These are phyloP conservation scores for Macquaria ambigua DNA, from an alignment of 2,113 vertebrate species.

Conservation along the genomic window DNA sequence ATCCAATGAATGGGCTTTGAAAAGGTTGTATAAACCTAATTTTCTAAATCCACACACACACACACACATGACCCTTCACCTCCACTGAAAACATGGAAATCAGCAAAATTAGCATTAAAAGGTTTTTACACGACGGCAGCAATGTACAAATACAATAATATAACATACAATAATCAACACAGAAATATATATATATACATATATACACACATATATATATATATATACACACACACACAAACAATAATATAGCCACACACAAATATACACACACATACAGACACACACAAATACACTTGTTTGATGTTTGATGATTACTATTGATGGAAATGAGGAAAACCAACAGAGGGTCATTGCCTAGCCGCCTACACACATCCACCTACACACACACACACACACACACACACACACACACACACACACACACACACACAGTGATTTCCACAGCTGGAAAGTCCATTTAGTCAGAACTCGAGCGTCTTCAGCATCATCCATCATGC, in stretches of 20 bases:
- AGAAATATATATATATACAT: background rate
- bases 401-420: background rate
- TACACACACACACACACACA: background rate
- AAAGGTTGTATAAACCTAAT: conserved; percentile 1
- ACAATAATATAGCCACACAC: background rate
- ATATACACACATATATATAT: background rate
- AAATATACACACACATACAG: background rate
- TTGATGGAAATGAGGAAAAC: conserved; percentile 22
- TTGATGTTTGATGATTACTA: background rate
- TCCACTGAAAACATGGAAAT: background rate
- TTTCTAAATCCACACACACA: conserved; percentile 15
- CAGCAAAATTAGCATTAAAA: background rate
- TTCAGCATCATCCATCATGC: conserved; percentile 10
- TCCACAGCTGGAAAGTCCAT: background rate
- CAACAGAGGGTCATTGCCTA: conserved; percentile 10
- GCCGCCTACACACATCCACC: conserved; percentile 4
- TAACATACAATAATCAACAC: background rate
- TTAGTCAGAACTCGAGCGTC: background rate
- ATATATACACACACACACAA: background rate
- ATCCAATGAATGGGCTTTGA: background rate
- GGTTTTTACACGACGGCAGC: background rate
- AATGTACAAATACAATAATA: conserved; percentile 2
- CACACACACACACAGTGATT: background rate
- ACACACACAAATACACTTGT: background rate
- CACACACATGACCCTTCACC: conserved; percentile 15